These are phyloP conservation scores for Euwallacea fornicatus DNA, from an alignment of 1,140 invertebrate genomes.

Conservation along the genomic window DNA sequence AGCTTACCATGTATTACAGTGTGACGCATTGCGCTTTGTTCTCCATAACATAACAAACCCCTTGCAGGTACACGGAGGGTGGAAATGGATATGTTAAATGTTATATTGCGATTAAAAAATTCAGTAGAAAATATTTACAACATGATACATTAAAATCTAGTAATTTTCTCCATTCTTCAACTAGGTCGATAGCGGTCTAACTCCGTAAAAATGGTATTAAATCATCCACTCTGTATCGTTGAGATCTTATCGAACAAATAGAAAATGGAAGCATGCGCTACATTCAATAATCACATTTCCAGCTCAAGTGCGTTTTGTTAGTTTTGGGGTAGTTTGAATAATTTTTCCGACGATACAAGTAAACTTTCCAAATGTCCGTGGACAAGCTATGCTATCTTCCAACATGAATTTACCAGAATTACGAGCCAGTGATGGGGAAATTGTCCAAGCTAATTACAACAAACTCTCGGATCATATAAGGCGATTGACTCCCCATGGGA, in stretches of 20 bases:
- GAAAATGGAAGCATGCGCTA: conserved; percentile 37
- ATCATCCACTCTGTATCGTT: conserved; percentile 6
- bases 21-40: conserved; percentile 12
- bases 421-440: conserved; percentile 34
- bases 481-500: conserved; percentile 61
- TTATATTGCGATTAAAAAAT: not conserved
- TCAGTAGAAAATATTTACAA: not conserved
- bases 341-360: conserved; percentile 7
- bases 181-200: not conserved
- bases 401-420: conserved; percentile 38
- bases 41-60: not conserved
- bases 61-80: not conserved
- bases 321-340: conserved; percentile 26
- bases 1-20: not conserved
- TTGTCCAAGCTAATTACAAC: conserved; percentile 49
- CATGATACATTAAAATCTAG: not conserved
- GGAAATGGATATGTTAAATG: not conserved
- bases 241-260: conserved; percentile 37
- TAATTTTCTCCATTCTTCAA: not conserved
- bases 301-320: conserved; percentile 12
- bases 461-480: conserved; percentile 53
- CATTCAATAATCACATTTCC: conserved; percentile 15
- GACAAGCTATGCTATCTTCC: not conserved
- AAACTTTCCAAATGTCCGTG: conserved; percentile 23
- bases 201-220: not conserved